Conservation (phyloP, 2,113 vertebrate species). For the Polypterus senegalus region DNA sequence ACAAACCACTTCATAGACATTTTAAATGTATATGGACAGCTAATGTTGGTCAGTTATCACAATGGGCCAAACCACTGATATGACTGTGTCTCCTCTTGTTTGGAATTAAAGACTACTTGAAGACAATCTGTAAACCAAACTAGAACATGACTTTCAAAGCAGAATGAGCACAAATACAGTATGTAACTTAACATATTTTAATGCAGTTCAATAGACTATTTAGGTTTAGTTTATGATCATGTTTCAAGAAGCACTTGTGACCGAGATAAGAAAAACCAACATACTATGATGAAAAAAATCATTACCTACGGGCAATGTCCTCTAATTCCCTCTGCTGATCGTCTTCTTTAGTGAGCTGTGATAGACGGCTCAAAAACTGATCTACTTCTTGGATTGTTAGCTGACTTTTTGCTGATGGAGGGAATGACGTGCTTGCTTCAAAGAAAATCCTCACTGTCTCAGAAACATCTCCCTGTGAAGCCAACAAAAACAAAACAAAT, state of each 20-base stretch:
- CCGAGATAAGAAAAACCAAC: not conserved
- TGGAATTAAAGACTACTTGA: too few species aligned
- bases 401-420: conserved; percentile 77
- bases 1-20: too few species aligned
- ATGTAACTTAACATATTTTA: not conserved
- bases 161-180: not conserved
- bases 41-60: too few species aligned
- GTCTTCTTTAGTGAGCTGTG: conserved; percentile 88
- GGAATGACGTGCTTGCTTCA: conserved; percentile 75
- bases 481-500: not conserved
- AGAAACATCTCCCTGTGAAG: conserved; percentile 80
- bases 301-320: conserved; percentile 66
- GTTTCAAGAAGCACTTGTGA: too few species aligned
- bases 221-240: too few species aligned
- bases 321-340: conserved; percentile 86
- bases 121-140: too few species aligned
- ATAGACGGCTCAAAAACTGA: conserved; percentile 63
- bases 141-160: too few species aligned
- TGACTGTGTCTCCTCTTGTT: too few species aligned
- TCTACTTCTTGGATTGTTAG: conserved; percentile 93
- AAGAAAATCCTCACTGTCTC: conserved; percentile 92
- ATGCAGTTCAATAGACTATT: not conserved
- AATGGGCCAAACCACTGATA: too few species aligned
- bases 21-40: too few species aligned
- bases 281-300: not conserved